Evolutionary conservation across 2,113 vertebrate genomes (phyloP).

Genomic region (Bujurquina vittata): DNA sequence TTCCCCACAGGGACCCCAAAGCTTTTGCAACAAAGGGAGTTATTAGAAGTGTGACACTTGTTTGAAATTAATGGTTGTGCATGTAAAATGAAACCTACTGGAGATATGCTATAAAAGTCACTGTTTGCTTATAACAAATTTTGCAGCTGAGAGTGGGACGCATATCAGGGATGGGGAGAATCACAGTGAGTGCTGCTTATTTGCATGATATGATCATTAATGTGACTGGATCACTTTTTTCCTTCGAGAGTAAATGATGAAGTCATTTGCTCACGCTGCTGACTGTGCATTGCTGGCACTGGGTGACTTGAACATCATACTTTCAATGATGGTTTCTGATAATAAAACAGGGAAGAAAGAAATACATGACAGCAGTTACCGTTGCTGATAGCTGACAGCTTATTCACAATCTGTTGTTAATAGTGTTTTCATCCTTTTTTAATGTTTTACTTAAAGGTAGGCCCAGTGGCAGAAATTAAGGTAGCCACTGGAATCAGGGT

Average conservation of each 20-base stretch:
- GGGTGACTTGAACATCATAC: background rate
- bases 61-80: conserved; percentile 44
- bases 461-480: background rate
- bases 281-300: conserved; percentile 22
- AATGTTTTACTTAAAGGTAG: background rate
- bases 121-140: conserved; percentile 41
- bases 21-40: conserved; percentile 45
- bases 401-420: background rate
- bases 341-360: conserved; percentile 8
- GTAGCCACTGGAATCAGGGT: background rate
- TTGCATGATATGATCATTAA: conserved; percentile 42
- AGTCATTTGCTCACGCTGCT: conserved; percentile 20
- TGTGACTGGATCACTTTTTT: background rate
- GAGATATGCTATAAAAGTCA: conserved; percentile 41
- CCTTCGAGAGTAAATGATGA: background rate
- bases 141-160: background rate
- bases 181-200: background rate
- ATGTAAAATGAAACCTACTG: conserved; percentile 23
- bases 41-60: conserved; percentile 54
- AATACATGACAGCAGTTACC: conserved; percentile 12
- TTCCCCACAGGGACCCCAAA: conserved; percentile 51
- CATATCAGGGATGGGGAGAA: background rate
- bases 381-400: background rate
- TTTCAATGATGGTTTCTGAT: conserved; percentile 9
- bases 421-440: background rate